phyloP scores from a whole-genome alignment of 2,797 vertebrate species.

The Selene dorsalis region DNA sequence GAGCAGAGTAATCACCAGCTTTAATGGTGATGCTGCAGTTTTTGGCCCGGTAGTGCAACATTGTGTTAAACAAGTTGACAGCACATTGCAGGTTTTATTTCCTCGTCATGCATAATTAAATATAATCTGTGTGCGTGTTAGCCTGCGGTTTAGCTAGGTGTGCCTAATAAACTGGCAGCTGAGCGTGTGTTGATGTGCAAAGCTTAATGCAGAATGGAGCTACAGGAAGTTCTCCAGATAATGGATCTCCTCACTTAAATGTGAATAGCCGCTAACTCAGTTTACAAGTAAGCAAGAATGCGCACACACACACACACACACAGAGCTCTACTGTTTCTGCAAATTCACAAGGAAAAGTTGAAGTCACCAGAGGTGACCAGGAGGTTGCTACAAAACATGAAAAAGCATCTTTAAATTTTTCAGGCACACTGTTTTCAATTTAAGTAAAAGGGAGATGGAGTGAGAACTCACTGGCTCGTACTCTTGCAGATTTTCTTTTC shows the following conservation, averaged over 20 bases:
- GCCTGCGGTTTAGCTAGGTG: background rate
- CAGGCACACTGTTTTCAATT: background rate
- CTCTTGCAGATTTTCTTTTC: background rate
- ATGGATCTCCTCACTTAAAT: background rate
- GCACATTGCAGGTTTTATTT: background rate
- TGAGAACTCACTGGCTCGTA: background rate
- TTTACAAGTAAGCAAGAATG: slow-evolving; percentile 23
- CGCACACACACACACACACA: background rate
- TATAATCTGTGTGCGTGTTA: background rate
- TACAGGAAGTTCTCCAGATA: background rate
- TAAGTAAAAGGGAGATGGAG: background rate
- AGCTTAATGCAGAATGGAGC: background rate
- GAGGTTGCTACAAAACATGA: background rate
- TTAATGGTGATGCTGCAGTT: background rate
- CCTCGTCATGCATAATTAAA: background rate
- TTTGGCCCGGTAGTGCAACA: background rate
- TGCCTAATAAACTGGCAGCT: background rate
- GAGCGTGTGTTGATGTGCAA: background rate
- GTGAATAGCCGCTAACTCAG: background rate
- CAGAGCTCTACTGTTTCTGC: background rate
- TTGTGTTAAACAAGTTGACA: background rate
- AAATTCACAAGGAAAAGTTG: background rate
- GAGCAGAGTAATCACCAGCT: slow-evolving; percentile 4
- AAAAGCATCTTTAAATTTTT: background rate
- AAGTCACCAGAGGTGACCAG: background rate